Percentiles rank a stretch among this genome's conserved stretches.
Conservation (phyloP, 2,113 vertebrate genomes). For the Toxostoma redivivum region DNA sequence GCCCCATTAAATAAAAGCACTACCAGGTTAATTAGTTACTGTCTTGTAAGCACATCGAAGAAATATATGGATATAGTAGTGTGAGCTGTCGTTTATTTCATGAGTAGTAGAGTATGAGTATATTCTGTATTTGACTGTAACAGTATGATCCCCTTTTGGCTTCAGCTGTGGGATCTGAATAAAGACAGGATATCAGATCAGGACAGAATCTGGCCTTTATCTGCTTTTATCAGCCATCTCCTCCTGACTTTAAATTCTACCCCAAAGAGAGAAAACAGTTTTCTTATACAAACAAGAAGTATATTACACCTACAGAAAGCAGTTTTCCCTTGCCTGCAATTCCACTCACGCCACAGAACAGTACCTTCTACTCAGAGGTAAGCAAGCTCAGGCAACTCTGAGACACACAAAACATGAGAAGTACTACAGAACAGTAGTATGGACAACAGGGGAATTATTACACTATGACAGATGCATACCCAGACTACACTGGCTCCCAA, state of each 20-base stretch:
- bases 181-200: not conserved
- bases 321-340: not conserved
- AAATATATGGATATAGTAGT: not conserved
- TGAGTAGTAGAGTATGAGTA: not conserved
- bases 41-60: not conserved
- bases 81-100: not conserved
- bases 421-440: not conserved
- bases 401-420: not conserved
- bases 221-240: not conserved
- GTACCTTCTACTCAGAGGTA: not conserved
- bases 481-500: not conserved
- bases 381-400: not conserved
- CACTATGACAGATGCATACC: not conserved
- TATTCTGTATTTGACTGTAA: not conserved
- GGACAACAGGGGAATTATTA: not conserved
- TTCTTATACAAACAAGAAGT: not conserved
- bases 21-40: not conserved
- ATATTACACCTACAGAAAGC: not conserved
- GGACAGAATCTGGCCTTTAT: not conserved
- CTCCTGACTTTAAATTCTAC: not conserved
- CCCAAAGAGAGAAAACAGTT: not conserved
- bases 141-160: not conserved
- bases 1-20: conserved; percentile 4
- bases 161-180: not conserved
- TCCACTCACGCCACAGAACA: not conserved